phyloP scores from a whole-genome alignment of 2,797 vertebrate genomes.

The Pseudomugil tenellus region DNA sequence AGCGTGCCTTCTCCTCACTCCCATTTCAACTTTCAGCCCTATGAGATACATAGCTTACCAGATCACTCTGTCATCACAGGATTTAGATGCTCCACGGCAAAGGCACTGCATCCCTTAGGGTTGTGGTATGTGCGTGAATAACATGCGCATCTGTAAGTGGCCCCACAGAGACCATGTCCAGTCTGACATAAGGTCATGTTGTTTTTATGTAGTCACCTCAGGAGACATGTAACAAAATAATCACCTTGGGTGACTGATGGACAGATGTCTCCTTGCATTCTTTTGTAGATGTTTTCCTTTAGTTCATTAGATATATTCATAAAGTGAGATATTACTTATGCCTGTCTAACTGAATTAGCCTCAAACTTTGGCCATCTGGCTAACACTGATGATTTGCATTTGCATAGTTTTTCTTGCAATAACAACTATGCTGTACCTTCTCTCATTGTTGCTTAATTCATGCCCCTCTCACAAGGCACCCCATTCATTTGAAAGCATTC shows the following conservation, averaged over 20 bases:
- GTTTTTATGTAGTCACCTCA: conserved; percentile 53
- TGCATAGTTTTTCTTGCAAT: conserved; percentile 67
- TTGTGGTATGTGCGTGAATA: conserved; percentile 37
- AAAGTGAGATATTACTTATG: conserved; percentile 73
- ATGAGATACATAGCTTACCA: conserved; percentile 68
- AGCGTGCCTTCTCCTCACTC: conserved; percentile 44
- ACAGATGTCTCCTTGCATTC: conserved; percentile 55
- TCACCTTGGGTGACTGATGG: conserved; percentile 70
- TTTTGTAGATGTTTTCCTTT: conserved; percentile 59
- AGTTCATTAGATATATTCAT: conserved; percentile 70
- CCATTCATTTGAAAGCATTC: conserved; percentile 67
- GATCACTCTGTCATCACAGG: conserved; percentile 74
- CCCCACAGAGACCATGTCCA: conserved; percentile 24
- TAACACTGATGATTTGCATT: conserved; percentile 75
- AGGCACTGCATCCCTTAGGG: conserved; percentile 60
- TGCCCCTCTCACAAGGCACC: conserved; percentile 49
- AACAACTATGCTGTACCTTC: conserved; percentile 63
- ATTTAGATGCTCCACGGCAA: conserved; percentile 75
- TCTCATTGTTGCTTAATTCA: conserved; percentile 74
- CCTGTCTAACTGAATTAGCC: conserved; percentile 78
- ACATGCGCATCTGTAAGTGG: conserved; percentile 33
- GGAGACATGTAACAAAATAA: conserved; percentile 67
- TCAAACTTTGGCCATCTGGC: conserved; percentile 82
- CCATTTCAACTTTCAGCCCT: conserved; percentile 51
- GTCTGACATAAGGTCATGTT: conserved; percentile 53